phyloP scores from a whole-genome alignment of 1,140 invertebrate genomes.

The Oedothorax gibbosus region DNA sequence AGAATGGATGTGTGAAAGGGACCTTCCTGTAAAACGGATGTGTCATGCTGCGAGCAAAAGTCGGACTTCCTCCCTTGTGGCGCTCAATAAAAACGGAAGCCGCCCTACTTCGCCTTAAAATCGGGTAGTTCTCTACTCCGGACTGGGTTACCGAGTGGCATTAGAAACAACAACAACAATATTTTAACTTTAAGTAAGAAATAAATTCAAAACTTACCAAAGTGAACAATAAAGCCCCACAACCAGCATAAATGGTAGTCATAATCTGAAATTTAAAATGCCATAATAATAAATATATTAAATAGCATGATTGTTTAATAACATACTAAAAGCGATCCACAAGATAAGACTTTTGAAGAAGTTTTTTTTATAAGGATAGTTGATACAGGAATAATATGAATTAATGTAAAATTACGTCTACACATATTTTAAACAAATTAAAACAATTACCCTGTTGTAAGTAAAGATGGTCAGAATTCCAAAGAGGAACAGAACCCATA shows the following conservation, averaged over 20 bases:
- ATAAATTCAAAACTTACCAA: constrained; percentile 20
- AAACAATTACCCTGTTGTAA: constrained; percentile 39
- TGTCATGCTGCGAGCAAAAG: too few relatives aligned
- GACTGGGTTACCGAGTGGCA: too few relatives aligned
- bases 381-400: background rate
- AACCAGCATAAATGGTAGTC: constrained; percentile 69
- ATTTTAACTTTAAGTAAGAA: background rate
- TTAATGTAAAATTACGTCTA: background rate
- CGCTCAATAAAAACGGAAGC: too few relatives aligned
- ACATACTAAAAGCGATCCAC: background rate
- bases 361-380: background rate
- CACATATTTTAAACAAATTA: background rate
- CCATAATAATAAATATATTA: background rate
- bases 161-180: too few relatives aligned
- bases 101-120: too few relatives aligned
- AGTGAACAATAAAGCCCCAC: constrained; percentile 68
- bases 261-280: constrained; percentile 57
- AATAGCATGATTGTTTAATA: background rate
- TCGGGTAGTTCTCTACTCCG: too few relatives aligned
- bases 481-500: constrained; percentile 71
- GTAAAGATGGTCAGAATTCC: constrained; percentile 68
- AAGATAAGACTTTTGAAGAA: background rate
- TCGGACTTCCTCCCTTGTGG: too few relatives aligned
- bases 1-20: too few relatives aligned
- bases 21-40: too few relatives aligned